Percentiles rank a stretch among this genome's conserved stretches.
Evolutionary conservation across 2,113 vertebrate genomes (phyloP).

Genomic region (Fregetta grallaria): DNA sequence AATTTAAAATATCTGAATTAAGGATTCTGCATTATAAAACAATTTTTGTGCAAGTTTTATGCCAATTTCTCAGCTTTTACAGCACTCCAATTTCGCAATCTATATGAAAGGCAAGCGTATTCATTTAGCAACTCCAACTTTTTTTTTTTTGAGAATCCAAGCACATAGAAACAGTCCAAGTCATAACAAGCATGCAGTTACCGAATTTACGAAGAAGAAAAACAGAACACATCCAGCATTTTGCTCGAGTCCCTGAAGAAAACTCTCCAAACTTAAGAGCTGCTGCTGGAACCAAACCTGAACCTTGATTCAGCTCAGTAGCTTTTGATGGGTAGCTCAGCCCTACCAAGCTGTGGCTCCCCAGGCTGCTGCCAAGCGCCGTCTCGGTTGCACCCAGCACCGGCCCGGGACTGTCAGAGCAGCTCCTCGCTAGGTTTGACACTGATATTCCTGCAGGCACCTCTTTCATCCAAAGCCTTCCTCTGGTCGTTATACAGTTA

Average conservation of each 20-base stretch:
- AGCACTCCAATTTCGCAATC: background rate
- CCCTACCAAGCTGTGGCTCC: background rate
- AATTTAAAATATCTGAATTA: background rate
- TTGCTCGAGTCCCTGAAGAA: background rate
- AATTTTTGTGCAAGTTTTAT: background rate
- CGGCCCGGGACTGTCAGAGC: background rate
- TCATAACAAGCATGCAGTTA: rapidly evolving
- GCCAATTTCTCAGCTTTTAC: background rate
- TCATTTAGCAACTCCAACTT: background rate
- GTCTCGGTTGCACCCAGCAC: background rate
- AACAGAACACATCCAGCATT: background rate
- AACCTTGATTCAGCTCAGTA: background rate
- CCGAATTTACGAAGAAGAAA: background rate
- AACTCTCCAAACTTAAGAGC: background rate
- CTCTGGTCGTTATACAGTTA: background rate
- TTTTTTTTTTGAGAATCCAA: background rate
- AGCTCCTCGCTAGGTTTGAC: background rate
- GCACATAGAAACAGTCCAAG: background rate
- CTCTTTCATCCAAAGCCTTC: background rate
- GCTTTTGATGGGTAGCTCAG: background rate
- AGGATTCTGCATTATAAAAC: background rate
- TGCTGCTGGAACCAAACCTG: background rate
- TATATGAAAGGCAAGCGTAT: rapidly evolving
- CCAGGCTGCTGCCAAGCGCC: background rate
- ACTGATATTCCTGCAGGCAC: background rate